Evolutionary conservation across 1,140 invertebrate genomes (phyloP), one percentile per base, ranked within the genome.

Genomic region (Prorops nasuta): DNA sequence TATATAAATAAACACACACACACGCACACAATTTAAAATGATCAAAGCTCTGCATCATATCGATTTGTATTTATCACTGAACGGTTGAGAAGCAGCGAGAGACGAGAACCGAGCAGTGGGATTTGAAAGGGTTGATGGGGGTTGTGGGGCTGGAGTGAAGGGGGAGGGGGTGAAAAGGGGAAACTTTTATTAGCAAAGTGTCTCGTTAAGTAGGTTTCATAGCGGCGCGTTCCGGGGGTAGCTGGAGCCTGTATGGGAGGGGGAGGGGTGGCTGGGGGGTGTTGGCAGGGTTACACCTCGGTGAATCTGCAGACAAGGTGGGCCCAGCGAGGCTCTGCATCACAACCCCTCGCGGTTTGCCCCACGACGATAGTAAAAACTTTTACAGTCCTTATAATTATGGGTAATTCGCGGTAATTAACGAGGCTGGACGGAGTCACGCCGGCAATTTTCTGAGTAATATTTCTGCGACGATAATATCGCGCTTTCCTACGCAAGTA

Each of bases 341-440:
- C 72, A 76, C 56, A 61, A 60, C 56, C 41, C 57, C 63, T 61
- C 51, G 70, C 58, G 66, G 58, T 54, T 71, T 60, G 69, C 66
- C 73, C 74, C 74, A 71, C 60, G 72, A 76, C 74, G 74, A 76
- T 76, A 77, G 74, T 74, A 76, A 76, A 77, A 77, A 77, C 74
- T 77, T 77, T 77, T 76, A 71, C 70, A 72, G 64, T 76, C 68
- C 71, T 76, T 76, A 76, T 76, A 77, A 77, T 77, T 77, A 77
- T 73, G 73, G 74, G 71, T 76, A 77, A 77, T 76, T 76, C 72
- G 71, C 69, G 71, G 70, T 76, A 77, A 77, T 76, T 77, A 77
- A 77, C 74, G 75, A 76, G 72, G 69, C 71, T 74, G 71, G 72
- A 74, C 68, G 69, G 46, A 77, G 72, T 76, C 72, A 72, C 67